phyloP scores from a whole-genome alignment of 1,140 invertebrate genomes.

The Anadara kagoshimensis region DNA sequence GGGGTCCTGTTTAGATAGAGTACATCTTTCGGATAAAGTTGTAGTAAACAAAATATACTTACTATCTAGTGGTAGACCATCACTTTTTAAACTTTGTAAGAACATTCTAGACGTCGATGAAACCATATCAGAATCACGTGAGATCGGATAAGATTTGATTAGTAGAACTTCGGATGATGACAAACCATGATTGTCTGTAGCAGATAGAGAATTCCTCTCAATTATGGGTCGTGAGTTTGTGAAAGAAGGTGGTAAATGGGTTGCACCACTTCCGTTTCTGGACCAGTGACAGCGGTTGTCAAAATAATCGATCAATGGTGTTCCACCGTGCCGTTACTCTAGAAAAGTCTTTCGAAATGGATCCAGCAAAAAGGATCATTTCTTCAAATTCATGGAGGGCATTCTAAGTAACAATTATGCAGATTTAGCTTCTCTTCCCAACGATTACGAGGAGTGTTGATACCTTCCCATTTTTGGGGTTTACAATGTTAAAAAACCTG shows the following conservation, averaged over 20 bases:
- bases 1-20: conserved; percentile 4
- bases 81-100: conserved; percentile 9
- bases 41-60: conserved; percentile 11
- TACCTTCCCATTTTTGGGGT: conserved; percentile 31
- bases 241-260: conserved; percentile 20
- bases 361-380: conserved; percentile 18
- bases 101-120: conserved; percentile 5
- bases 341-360: neutral
- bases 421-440: conserved; percentile 1
- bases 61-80: conserved; percentile 8
- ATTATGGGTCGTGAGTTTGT: conserved; percentile 4
- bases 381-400: conserved; percentile 19
- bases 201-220: conserved; percentile 18
- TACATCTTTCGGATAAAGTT: neutral
- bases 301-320: conserved; percentile 28
- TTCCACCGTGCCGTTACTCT: conserved; percentile 1
- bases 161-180: conserved; percentile 17
- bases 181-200: conserved; percentile 15
- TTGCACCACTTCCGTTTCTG: conserved; percentile 26
- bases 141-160: neutral
- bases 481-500: neutral
- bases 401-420: conserved; percentile 15
- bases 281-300: neutral
- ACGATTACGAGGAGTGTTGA: conserved; percentile 12
- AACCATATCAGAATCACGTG: neutral